These are phyloP conservation scores for Drosophila mercatorum DNA, from an alignment of 2,888 invertebrate genomes.

Conservation along the genomic window DNA sequence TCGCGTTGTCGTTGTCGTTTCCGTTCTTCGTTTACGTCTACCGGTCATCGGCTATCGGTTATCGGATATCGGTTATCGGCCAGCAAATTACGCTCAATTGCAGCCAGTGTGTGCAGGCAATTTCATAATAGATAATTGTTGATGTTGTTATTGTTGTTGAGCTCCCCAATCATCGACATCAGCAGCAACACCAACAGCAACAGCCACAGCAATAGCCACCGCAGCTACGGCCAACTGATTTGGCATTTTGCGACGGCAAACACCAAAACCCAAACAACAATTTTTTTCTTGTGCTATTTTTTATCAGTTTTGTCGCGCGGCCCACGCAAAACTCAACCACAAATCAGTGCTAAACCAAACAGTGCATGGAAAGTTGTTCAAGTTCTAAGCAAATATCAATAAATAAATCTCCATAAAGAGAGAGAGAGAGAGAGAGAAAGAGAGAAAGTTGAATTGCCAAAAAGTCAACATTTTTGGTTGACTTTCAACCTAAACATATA, in stretches of 20 bases:
- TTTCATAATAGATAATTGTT: constrained; percentile 43
- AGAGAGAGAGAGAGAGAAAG: constrained; percentile 11
- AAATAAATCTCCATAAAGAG: constrained; percentile 6
- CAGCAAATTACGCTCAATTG: constrained; percentile 42
- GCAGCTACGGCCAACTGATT: not conserved
- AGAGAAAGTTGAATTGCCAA: constrained; percentile 31
- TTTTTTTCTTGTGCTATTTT: constrained; percentile 70
- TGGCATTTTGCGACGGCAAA: constrained; percentile 31
- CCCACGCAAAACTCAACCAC: constrained; percentile 39
- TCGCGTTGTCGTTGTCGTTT: constrained; percentile 27
- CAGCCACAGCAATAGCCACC: not conserved
- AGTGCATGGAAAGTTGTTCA: constrained; percentile 39
- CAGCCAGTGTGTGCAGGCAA: constrained; percentile 36
- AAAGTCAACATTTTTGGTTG: constrained; percentile 30
- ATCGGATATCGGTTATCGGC: constrained; percentile 46
- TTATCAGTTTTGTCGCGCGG: constrained; percentile 65
- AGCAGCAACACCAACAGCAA: not conserved
- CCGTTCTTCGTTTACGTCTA: not conserved
- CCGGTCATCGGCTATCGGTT: constrained; percentile 41
- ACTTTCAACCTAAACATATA: constrained; percentile 1
- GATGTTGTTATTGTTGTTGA: constrained; percentile 25
- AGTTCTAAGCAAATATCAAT: constrained; percentile 15
- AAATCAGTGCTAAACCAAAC: constrained; percentile 45
- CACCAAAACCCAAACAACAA: constrained; percentile 1
- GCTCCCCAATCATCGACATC: constrained; percentile 3